These are phyloP conservation scores for Halcyon badia DNA, from an alignment of 2,797 vertebrate species.

Conservation along the genomic window DNA sequence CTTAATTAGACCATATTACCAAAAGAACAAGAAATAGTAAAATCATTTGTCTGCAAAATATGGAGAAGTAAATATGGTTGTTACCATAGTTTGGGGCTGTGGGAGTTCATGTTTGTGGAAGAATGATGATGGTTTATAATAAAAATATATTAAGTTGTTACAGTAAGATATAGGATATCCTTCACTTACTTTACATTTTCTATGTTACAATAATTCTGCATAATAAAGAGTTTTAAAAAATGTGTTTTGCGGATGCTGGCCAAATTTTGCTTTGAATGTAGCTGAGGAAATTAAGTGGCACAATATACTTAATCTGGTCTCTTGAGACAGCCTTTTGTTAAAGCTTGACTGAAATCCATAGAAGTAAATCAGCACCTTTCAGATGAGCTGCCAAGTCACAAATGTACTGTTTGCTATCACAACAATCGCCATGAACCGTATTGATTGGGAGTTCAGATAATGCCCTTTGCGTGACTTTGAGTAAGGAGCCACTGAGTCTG, in stretches of 20 bases:
- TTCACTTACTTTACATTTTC: neutral
- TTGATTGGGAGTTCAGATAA: constrained; percentile 75
- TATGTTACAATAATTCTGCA: neutral
- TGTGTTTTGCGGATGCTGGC: neutral
- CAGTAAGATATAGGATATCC: neutral
- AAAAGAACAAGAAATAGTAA: neutral
- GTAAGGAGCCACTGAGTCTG: constrained; percentile 69
- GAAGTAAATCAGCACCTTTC: constrained; percentile 71
- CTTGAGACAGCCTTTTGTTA: constrained; percentile 64
- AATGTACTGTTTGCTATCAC: constrained; percentile 76
- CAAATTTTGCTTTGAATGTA: constrained; percentile 29
- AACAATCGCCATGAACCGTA: constrained; percentile 60
- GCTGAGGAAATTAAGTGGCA: constrained; percentile 58
- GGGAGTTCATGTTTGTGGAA: neutral
- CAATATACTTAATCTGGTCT: constrained; percentile 28
- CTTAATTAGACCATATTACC: neutral
- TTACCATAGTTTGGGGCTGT: neutral
- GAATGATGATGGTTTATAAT: neutral
- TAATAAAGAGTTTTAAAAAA: neutral
- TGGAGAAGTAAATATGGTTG: neutral
- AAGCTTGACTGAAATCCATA: constrained; percentile 60
- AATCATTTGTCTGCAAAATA: neutral
- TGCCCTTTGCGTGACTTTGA: constrained; percentile 71
- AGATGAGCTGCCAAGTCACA: constrained; percentile 76
- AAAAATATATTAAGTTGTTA: neutral